Conservation (phyloP, 2,888 invertebrate species). For the Nomada lathburiana region DNA sequence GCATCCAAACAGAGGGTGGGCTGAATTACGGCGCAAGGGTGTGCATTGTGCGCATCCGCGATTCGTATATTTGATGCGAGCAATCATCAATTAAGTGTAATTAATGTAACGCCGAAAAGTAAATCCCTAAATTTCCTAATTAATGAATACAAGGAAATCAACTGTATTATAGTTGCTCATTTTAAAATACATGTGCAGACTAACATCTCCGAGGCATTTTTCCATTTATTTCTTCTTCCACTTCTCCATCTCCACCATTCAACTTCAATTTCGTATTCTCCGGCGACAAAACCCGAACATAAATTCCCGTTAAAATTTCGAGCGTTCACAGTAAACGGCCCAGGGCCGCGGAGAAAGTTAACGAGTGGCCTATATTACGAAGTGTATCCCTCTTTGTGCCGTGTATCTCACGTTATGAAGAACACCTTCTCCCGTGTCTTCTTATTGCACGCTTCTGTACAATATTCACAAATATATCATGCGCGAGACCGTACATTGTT, state of each 20-base stretch:
- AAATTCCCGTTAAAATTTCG: conserved; percentile 16
- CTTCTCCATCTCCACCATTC: too few species aligned
- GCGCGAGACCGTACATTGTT: conserved; percentile 27
- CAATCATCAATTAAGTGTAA: not conserved
- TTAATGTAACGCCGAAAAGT: too few species aligned
- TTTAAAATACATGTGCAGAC: too few species aligned
- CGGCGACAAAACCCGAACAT: too few species aligned
- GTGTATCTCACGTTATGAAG: conserved; percentile 50
- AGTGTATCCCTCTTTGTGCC: conserved; percentile 52
- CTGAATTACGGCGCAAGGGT: conserved; percentile 46
- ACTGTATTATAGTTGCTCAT: too few species aligned
- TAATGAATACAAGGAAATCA: too few species aligned
- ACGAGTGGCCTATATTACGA: conserved; percentile 47
- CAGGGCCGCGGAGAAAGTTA: conserved; percentile 53
- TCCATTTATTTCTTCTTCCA: too few species aligned
- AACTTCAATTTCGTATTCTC: not conserved
- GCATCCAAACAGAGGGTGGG: conserved; percentile 59
- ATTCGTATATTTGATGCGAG: conserved; percentile 27
- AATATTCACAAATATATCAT: conserved; percentile 26
- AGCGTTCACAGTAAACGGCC: not conserved
- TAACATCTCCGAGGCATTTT: too few species aligned
- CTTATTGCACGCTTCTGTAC: conserved; percentile 45
- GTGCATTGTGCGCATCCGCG: conserved; percentile 48
- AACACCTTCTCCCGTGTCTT: conserved; percentile 47
- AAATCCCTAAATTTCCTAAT: too few species aligned